Percentiles rank a stretch among this genome's conserved stretches.
Evolutionary conservation across 1,140 invertebrate species (phyloP).

Genomic region (Mycetomoellerius zeteki): DNA sequence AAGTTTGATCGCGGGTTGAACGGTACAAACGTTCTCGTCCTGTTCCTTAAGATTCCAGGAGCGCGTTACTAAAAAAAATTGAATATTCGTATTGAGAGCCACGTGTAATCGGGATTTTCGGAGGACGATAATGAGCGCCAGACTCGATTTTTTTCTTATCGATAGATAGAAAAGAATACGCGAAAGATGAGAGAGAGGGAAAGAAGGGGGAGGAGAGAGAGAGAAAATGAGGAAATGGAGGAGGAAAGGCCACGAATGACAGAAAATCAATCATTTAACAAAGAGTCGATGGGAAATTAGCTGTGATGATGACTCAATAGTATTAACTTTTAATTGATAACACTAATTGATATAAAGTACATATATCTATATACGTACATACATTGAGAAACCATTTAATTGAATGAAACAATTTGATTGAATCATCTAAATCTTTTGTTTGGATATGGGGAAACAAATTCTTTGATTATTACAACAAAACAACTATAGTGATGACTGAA

Average conservation of each 20-base stretch:
- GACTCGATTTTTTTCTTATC: conserved; percentile 44
- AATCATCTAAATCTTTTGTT: no score
- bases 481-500: no score
- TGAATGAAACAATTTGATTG: no score
- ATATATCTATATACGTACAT: conserved; percentile 29
- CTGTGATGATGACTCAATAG: conserved; percentile 84
- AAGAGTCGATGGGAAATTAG: conserved; percentile 79
- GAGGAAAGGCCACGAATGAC: conserved; percentile 4
- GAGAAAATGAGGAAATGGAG: background rate
- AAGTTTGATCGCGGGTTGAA: no score
- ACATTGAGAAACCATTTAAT: no score
- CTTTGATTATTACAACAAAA: no score
- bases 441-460: no score
- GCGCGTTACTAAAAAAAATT: background rate
- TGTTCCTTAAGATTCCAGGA: background rate
- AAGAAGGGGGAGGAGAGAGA: background rate
- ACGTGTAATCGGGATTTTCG: background rate
- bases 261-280: conserved; percentile 68
- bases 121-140: conserved; percentile 18
- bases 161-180: background rate
- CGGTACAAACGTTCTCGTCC: background rate
- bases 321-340: conserved; percentile 83
- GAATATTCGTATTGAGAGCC: background rate
- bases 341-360: conserved; percentile 67
- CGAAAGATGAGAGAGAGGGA: background rate